These are phyloP conservation scores for Tenodera sinensis DNA, from an alignment of 2,888 invertebrate species.

Conservation along the genomic window DNA sequence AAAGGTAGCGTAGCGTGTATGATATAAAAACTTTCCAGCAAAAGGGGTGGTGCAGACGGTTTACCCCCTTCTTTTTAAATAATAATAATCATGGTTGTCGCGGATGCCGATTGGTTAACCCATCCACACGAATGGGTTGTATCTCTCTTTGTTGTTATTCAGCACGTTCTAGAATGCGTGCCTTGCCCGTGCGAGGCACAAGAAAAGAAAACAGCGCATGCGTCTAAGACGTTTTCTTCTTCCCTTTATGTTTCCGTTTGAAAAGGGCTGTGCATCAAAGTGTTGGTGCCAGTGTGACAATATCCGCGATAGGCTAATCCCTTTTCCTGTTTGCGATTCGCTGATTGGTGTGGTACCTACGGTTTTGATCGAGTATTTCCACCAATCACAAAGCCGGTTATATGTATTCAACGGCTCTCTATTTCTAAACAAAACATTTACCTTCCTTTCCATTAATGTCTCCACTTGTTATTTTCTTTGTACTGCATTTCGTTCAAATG, in stretches of 20 bases:
- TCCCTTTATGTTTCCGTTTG: not conserved
- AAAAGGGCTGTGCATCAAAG: not conserved
- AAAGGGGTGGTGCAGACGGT: not conserved
- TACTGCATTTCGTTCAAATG: no score
- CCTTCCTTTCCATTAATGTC: not conserved
- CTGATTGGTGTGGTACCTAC: slow-evolving; percentile 20
- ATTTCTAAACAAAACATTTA: not conserved
- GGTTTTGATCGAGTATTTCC: slow-evolving; percentile 4
- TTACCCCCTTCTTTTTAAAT: not conserved
- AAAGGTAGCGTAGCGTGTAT: not conserved
- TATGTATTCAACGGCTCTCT: not conserved
- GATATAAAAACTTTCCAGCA: not conserved
- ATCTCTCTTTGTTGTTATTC: not conserved
- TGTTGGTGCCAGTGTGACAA: not conserved
- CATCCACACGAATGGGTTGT: slow-evolving; percentile 4
- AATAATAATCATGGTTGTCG: not conserved
- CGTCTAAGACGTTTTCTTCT: not conserved
- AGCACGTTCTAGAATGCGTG: not conserved
- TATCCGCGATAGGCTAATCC: not conserved
- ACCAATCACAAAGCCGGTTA: slow-evolving; percentile 4
- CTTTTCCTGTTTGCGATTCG: not conserved
- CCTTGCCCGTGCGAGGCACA: not conserved
- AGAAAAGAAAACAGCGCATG: not conserved
- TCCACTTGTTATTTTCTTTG: no score
- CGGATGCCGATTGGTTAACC: slow-evolving; percentile 5